A percentile compares a stretch with the other conserved stretches of the same genome.
Evolutionary conservation across 2,888 invertebrate species (phyloP).

Genomic region (Eupeodes latifasciatus): DNA sequence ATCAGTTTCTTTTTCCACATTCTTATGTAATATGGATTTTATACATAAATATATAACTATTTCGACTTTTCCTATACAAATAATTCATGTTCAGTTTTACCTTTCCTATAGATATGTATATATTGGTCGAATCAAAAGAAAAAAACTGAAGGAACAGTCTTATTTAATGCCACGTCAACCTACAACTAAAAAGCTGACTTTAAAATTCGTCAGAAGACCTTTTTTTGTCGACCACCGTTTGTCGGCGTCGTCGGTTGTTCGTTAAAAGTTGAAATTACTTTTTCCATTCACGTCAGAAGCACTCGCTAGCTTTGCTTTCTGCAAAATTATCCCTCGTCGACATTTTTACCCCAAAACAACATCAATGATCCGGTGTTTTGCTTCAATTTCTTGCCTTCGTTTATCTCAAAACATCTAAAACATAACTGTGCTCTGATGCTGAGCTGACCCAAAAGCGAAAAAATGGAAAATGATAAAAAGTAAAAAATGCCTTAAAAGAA

Average conservation of each 20-base stretch:
- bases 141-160: neutral
- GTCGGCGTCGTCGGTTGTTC: too few relatives aligned
- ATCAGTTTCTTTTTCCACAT: neutral
- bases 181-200: constrained; percentile 18
- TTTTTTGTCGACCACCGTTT: neutral
- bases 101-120: too few relatives aligned
- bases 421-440: constrained; percentile 2
- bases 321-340: constrained; percentile 40
- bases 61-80: neutral
- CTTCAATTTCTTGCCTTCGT: constrained; percentile 21
- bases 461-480: neutral
- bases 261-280: constrained; percentile 17
- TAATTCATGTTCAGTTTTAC: too few relatives aligned
- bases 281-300: constrained; percentile 5
- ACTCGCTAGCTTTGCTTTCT: neutral
- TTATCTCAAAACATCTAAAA: constrained; percentile 38
- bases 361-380: constrained; percentile 36
- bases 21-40: neutral
- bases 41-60: too few relatives aligned
- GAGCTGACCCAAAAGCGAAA: constrained; percentile 19
- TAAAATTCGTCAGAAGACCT: constrained; percentile 26
- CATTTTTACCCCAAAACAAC: constrained; percentile 23
- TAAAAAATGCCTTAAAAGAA: constrained; percentile 36
- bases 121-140: too few relatives aligned
- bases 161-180: constrained; percentile 24